Percentiles rank a stretch among this genome's conserved stretches.
phyloP scores from a whole-genome alignment of 2,888 invertebrate species.

The Crioceris asparagi region DNA sequence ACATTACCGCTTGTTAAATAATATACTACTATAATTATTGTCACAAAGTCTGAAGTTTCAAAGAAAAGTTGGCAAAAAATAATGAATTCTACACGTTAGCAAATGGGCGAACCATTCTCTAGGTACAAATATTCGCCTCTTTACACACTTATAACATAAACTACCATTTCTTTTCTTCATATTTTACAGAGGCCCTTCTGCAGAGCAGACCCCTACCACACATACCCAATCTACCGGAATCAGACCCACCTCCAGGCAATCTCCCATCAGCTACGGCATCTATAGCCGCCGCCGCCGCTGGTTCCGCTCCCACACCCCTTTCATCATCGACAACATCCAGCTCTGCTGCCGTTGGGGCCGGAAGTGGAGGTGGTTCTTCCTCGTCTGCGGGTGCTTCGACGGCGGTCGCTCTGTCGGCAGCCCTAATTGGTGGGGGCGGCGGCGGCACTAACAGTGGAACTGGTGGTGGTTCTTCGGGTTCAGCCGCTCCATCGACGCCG shows the following conservation, averaged over 20 bases:
- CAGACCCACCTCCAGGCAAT: conserved; percentile 52
- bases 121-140: too few species aligned
- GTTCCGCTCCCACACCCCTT: conserved; percentile 14
- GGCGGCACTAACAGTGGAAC: neutral
- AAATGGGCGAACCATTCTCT: too few species aligned
- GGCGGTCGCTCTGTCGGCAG: neutral
- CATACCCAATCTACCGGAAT: conserved; percentile 75
- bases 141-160: too few species aligned
- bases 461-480: conserved; percentile 16
- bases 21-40: neutral
- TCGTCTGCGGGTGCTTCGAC: too few species aligned
- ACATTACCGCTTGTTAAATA: too few species aligned
- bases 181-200: conserved; percentile 75
- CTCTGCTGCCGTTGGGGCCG: conserved; percentile 15
- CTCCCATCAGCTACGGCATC: too few species aligned
- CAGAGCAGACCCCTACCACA: conserved; percentile 91
- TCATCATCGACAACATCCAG: conserved; percentile 4
- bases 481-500: conserved; percentile 28
- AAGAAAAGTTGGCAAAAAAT: too few species aligned
- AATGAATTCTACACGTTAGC: too few species aligned
- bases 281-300: conserved; percentile 25
- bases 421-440: neutral
- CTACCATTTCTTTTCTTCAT: neutral
- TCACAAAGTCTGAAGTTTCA: too few species aligned
- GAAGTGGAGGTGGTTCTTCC: conserved; percentile 26